phyloP scores from a whole-genome alignment of 2,797 vertebrate species.

The Botia kubotai region DNA sequence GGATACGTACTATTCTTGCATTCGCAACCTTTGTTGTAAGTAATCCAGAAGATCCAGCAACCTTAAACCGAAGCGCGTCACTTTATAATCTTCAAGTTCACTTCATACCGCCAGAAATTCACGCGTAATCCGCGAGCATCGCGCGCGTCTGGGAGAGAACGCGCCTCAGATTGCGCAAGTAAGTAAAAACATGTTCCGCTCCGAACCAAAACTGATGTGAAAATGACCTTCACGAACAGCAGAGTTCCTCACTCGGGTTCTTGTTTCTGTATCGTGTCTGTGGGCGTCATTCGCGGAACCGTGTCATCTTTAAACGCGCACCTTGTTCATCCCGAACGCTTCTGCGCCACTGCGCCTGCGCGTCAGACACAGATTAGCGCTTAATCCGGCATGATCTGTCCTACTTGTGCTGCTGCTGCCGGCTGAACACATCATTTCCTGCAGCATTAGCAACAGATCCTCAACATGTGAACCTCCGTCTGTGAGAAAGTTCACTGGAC shows the following conservation, averaged over 20 bases:
- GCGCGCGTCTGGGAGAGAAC: neutral
- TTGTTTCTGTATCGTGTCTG: neutral
- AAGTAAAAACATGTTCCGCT: neutral
- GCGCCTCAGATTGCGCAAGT: neutral
- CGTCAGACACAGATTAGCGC: conserved; percentile 71
- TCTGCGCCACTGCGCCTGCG: conserved; percentile 70
- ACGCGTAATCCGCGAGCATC: conserved; percentile 1
- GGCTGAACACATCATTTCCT: conserved; percentile 7
- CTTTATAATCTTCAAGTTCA: neutral
- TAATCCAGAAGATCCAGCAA: neutral
- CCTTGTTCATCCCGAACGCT: conserved; percentile 20
- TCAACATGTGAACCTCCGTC: too few relatives aligned
- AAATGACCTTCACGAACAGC: neutral
- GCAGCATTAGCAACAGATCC: neutral
- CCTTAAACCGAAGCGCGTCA: neutral
- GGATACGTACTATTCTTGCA: neutral
- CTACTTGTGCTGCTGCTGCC: conserved; percentile 26
- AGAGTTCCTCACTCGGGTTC: neutral
- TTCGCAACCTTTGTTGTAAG: neutral
- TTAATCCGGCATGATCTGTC: conserved; percentile 69
- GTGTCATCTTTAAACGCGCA: conserved; percentile 10
- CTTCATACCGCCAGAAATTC: too few relatives aligned
- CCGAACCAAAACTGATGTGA: neutral
- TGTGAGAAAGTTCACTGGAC: too few relatives aligned
- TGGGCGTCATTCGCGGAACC: neutral